Evolutionary conservation across 1,140 invertebrate species (phyloP), one percentile per base, ranked within the genome.

Genomic region (Trigoniulus corallinus): DNA sequence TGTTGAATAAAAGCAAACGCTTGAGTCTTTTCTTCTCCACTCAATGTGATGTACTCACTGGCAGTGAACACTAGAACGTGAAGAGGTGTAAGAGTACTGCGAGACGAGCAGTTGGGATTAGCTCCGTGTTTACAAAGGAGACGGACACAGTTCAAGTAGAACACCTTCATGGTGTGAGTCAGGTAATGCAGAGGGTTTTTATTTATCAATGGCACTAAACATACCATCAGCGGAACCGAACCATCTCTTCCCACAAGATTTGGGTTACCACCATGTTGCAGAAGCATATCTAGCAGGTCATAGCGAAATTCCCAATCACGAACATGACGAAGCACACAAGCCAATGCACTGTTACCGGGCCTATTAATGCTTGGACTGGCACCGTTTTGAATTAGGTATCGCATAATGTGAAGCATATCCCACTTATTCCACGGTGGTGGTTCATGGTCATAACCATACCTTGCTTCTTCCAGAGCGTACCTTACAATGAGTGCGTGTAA

Each of bases 271-370:
- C 78, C 77, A 61, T 81, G 74, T 56, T 74, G 71, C 3, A 82
- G 67, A 37, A 82, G 63, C 79, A 82, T 82, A 53, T 77, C 76
- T 22, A 82, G 64, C 40, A 82, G 61, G 58, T 81, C 79, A 61
- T 79, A 81, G 45, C 79, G 76, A 50, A 82, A 80, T 59, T 82
- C 80, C 79, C 79, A 82, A 59, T 82, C 80, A n/a, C 77, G 62
- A 7, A 82, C 72, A 63, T 82, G 80, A n/a, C 79, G 65, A 51
- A 82, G 65, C 1, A 81, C 79, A 59, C 78, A 80, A 2, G 79
- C 79, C 40, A 82, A 64, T 7, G 78, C 80, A 51, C 76, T 79
- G 64, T 82, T 82, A 15, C 79, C 79, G 1, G 71, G 65, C 55
- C 80, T 76, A 62, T 82, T 82, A 34, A 81, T 81, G 22, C 76